Evolutionary conservation across 2,113 vertebrate genomes (phyloP), one percentile per base, ranked within the genome.

Genomic region (Crypturellus undulatus): DNA sequence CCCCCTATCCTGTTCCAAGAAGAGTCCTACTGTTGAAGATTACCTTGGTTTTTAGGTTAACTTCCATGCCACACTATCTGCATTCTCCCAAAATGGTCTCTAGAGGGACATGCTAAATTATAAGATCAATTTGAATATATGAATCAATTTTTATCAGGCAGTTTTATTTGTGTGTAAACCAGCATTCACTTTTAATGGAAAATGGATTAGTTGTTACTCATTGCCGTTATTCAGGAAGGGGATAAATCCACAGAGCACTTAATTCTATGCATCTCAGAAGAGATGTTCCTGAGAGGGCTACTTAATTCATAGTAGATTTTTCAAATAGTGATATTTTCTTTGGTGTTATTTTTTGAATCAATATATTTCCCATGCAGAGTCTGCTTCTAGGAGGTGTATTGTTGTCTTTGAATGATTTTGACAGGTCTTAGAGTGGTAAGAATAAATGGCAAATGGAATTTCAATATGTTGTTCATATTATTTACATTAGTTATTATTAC

Each of bases 81-180:
- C 25, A 22, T 56, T 38, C 11, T 72, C 10, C 3, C 9, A 24
- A 10, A 4, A 0, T 58, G 3, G 1, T 40, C 17, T 73, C 38
- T 51, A 18, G 4, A 68, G 9, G 4, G 79, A 43, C 11, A 30
- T 18, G 11, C 3, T 36, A 75, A 76, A 82, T 36, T 79, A 26
- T 24, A 60, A 22, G 4, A 71, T 7, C n/a, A 65, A 72, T 72
- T 1, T 51, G 12, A 85, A 72, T 26, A 6, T 5, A 58, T 54
- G 17, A 63, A 67, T 21, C 11, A 60, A 15, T 36, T 93, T 76
- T 8, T 47, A 43, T 68, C 26, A 45, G 12, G 9, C 5, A n/a
- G 4, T 10, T 89, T 62, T 19, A 17, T 40, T 1, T 52, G 15
- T 56, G 72, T 30, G 10, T 20, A 36, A 45, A 19, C 30, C 9